phyloP scores from a whole-genome alignment of 2,113 vertebrate species.

The Bagarius yarrelli region DNA sequence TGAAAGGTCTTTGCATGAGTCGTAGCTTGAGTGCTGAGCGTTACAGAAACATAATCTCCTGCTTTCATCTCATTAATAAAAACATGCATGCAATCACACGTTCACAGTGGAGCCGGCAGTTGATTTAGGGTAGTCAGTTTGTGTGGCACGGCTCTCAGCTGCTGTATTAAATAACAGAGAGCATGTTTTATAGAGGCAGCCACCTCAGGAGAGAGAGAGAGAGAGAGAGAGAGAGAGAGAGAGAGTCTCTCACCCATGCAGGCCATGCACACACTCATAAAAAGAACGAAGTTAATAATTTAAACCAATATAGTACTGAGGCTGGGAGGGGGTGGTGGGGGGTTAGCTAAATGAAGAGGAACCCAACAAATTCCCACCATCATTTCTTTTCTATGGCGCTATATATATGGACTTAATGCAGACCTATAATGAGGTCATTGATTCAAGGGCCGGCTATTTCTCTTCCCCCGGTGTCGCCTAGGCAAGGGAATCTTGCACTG shows the following conservation, averaged over 20 bases:
- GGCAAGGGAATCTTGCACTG: neutral
- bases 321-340: neutral
- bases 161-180: conserved; percentile 48
- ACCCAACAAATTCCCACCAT: conserved; percentile 38
- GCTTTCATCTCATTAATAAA: conserved; percentile 51
- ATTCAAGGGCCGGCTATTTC: conserved; percentile 39
- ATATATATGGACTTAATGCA: conserved; percentile 41
- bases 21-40: conserved; percentile 1
- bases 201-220: conserved; percentile 30
- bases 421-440: conserved; percentile 50
- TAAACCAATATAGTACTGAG: conserved; percentile 53
- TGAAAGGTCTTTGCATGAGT: conserved; percentile 23
- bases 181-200: conserved; percentile 20
- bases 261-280: conserved; percentile 36
- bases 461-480: conserved; percentile 14
- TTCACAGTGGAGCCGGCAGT: conserved; percentile 2
- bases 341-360: conserved; percentile 47
- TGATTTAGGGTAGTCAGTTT: conserved; percentile 43
- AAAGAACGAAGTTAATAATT: conserved; percentile 52
- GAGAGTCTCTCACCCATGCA: neutral
- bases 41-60: conserved; percentile 32
- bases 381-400: conserved; percentile 28
- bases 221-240: conserved; percentile 16
- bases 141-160: conserved; percentile 19
- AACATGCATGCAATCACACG: conserved; percentile 35